Evolutionary conservation across 2,888 invertebrate species (phyloP).

Genomic region (Lithophane socia): DNA sequence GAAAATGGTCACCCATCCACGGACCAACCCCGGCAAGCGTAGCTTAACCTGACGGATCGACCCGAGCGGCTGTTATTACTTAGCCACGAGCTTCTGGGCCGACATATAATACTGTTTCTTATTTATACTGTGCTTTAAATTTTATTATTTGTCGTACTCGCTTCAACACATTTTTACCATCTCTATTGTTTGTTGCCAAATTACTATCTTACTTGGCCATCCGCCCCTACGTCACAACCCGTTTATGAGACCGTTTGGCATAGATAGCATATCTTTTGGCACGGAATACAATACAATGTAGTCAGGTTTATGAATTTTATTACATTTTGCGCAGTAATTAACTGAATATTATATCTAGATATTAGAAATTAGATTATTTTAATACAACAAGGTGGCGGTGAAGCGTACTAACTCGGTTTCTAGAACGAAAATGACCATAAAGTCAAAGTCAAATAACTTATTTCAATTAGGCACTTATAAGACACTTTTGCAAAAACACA

Average conservation of each 20-base stretch:
- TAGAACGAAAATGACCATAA: not conserved
- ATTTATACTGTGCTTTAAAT: no score
- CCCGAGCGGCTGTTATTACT: no score
- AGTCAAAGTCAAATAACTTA: no score
- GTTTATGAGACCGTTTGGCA: constrained; percentile 26
- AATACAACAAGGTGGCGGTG: no score
- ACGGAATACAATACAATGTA: constrained; percentile 17
- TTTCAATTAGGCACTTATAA: no score
- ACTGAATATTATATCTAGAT: constrained; percentile 4
- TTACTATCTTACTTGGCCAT: constrained; percentile 35
- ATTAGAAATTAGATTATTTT: not conserved
- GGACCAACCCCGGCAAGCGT: no score
- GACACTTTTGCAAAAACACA: no score
- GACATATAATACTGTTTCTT: no score
- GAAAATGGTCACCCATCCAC: no score
- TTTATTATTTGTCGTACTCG: no score
- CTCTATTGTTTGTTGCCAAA: constrained; percentile 53
- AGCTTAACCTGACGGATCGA: no score
- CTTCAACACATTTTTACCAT: constrained; percentile 5
- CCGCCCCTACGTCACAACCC: constrained; percentile 26
- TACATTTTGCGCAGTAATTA: constrained; percentile 25
- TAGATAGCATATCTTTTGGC: constrained; percentile 50
- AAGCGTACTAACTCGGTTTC: not conserved
- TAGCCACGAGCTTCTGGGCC: no score
- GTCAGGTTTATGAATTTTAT: constrained; percentile 21